phyloP scores from a whole-genome alignment of 1,140 invertebrate species.

The Lepeophtheirus salmonis region DNA sequence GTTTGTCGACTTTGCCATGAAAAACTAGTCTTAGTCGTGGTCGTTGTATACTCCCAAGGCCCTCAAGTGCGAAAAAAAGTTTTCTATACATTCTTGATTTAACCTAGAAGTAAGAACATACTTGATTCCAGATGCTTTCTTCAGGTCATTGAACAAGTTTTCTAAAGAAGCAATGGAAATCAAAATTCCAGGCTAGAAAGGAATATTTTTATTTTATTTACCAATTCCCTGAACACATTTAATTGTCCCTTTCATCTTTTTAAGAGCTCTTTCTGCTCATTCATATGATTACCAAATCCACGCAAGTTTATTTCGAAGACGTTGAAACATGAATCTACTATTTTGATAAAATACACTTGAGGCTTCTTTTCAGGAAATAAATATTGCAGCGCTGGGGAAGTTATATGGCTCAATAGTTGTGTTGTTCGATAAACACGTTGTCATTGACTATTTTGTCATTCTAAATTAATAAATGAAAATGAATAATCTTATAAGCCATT shows the following conservation, averaged over 20 bases:
- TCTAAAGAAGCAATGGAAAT: conserved; percentile 19
- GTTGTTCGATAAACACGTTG: conserved; percentile 4
- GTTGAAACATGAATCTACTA: conserved; percentile 20
- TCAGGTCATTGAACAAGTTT: conserved; percentile 17
- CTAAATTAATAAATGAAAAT: conserved; percentile 10
- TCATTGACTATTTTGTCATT: not conserved
- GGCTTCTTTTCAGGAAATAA: not conserved
- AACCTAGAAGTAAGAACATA: conserved; percentile 20
- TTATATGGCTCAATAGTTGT: conserved; percentile 17
- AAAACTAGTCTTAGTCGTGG: conserved; percentile 18
- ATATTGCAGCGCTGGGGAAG: conserved; percentile 13
- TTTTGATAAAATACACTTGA: conserved; percentile 19
- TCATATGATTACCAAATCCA: conserved; percentile 17
- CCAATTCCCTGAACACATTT: conserved; percentile 6
- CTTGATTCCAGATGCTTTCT: not conserved
- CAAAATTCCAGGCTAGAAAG: conserved; percentile 21
- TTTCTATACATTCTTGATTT: conserved; percentile 21
- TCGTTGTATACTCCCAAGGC: conserved; percentile 18
- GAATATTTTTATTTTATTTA: conserved; percentile 16
- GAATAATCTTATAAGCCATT: conserved; percentile 13
- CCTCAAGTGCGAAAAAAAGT: conserved; percentile 20
- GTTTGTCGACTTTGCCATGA: conserved; percentile 6
- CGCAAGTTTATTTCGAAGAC: conserved; percentile 17
- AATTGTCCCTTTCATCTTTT: conserved; percentile 6
- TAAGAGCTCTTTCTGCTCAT: conserved; percentile 18